Base-by-base conservation (phyloP, 2,888 invertebrate genomes). In the Dicyrtoma fusca region DNA sequence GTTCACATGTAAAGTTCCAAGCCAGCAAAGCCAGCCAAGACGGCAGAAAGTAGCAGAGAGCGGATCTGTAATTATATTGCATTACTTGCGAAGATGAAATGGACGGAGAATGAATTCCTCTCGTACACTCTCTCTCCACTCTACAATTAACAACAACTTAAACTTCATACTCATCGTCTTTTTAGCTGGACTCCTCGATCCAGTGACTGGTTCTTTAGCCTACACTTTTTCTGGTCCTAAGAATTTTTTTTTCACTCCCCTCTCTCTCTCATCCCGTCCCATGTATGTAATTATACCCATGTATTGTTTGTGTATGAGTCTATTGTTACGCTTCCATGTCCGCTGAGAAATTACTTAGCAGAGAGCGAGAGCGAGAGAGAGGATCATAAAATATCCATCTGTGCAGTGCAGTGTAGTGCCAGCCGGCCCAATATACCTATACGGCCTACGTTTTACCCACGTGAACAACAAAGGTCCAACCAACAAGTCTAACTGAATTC, bases 11-110 rank as follows among this genome's bases (percentile, higher is more conserved):
- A 34, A 34, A 34, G 34, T 8, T 34, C 34, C 34, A 34, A 34
- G 4, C 8, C 8, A 8, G 34, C 34, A 34, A 34, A 34, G 3
- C 8, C 34, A 34, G 8, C 34, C n/a, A n/a, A 34, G 34, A 19
- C 3, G 11, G 11, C n/a, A 10, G 49, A 49, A 19, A 49, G 19
- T 49, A 17, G 49, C 4, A 49, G 49, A 6, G 49, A 49, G 49
- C n/a, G 49, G 47, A n/a, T 34, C 42, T 68, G 45, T 68, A 68
- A 68, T 68, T 68, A 68, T 57, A 55, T 68, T 55, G 55, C 66
- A 68, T 68, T 68, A 68, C 66, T 68, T 55, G 66, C 66, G 51
- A 65, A 65, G 65, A 65, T 53, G 34, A 45, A 34, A 34, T 34
- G 34, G 34, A 34, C 3, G 34, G 34, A 34, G 34, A 34, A 34